Percentiles rank a stretch among this genome's conserved stretches.
Conservation (phyloP, 2,797 vertebrate genomes). For the Syngnathus rostellatus region DNA sequence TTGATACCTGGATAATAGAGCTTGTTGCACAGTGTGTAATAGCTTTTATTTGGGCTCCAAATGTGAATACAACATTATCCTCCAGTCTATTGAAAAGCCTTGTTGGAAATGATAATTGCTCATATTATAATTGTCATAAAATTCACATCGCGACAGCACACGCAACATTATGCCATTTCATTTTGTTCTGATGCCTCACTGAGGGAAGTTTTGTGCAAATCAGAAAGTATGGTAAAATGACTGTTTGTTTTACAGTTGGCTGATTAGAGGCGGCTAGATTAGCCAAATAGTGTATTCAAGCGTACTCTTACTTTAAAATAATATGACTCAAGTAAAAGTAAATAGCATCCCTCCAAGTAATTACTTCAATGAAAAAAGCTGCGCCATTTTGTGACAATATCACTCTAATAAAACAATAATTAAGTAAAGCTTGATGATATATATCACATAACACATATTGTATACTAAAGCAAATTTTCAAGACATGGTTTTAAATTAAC, state of each 20-base stretch:
- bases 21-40: constrained; percentile 11
- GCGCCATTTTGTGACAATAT: too few relatives aligned
- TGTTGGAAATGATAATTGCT: constrained; percentile 16
- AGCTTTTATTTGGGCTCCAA: constrained; percentile 17
- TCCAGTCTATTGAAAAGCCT: constrained; percentile 2
- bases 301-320: not conserved
- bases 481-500: too few relatives aligned
- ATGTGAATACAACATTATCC: constrained; percentile 13
- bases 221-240: constrained; percentile 23
- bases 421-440: too few relatives aligned
- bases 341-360: not conserved
- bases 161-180: constrained; percentile 4
- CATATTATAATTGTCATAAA: constrained; percentile 21
- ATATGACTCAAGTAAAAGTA: not conserved
- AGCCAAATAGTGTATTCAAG: not conserved
- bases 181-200: constrained; percentile 16
- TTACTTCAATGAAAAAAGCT: not conserved
- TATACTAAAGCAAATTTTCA: too few relatives aligned
- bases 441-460: too few relatives aligned
- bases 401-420: not conserved
- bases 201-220: constrained; percentile 18
- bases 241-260: constrained; percentile 11
- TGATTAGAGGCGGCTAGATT: too few relatives aligned
- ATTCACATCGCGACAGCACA: constrained; percentile 1
- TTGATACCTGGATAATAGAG: constrained; percentile 19